Evolutionary conservation across 2,888 invertebrate species (phyloP).

Genomic region (Chymomyza caudatula): DNA sequence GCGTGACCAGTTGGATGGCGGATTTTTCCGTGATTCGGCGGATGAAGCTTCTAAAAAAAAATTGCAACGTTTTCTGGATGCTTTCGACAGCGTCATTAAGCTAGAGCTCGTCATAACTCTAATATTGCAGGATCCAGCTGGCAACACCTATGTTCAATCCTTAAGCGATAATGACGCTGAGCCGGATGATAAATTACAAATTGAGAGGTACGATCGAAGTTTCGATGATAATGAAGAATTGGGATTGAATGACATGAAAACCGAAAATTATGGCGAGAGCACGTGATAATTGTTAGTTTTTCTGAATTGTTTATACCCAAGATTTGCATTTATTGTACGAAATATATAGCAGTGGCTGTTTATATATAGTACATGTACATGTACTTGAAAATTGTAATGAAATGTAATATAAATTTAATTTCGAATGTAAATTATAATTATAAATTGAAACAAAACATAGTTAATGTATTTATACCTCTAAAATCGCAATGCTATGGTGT

Average conservation of each 20-base stretch:
- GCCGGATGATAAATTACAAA: slow-evolving; percentile 85
- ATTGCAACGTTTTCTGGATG: slow-evolving; percentile 82
- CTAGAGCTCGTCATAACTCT: slow-evolving; percentile 84
- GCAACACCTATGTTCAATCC: slow-evolving; percentile 97
- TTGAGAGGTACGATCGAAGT: slow-evolving; percentile 88
- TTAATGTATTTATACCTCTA: no score
- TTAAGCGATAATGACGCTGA: slow-evolving; percentile 82
- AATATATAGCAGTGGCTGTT: background rate
- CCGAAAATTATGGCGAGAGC: slow-evolving; percentile 84
- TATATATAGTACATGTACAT: background rate
- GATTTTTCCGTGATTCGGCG: slow-evolving; percentile 86
- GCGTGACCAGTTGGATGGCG: slow-evolving; percentile 85
- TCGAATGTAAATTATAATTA: no score
- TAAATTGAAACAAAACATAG: no score
- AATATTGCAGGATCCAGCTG: slow-evolving; percentile 96
- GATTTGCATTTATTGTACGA: background rate
- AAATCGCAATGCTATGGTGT: no score
- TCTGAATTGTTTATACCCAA: background rate
- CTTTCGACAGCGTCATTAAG: slow-evolving; percentile 84
- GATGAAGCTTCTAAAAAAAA: slow-evolving; percentile 80
- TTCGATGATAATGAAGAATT: slow-evolving; percentile 96
- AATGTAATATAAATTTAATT: no score
- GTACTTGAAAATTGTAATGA: no score
- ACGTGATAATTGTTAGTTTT: slow-evolving; percentile 35
- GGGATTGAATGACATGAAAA: slow-evolving; percentile 97